Conservation (phyloP, 1,140 invertebrate species). For the Arctopsyche grandis region DNA sequence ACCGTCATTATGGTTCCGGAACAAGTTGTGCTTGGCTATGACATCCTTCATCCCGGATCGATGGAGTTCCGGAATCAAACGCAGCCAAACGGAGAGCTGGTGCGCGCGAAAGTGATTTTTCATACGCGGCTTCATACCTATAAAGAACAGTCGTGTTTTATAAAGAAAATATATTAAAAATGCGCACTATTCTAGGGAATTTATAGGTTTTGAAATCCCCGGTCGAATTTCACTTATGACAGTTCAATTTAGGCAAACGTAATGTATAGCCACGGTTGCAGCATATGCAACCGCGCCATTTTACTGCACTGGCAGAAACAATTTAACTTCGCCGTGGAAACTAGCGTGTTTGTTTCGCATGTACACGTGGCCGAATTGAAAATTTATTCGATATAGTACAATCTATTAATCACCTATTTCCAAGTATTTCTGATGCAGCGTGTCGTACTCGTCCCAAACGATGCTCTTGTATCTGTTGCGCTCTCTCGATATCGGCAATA, state of each 20-base stretch:
- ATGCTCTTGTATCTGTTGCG: conserved; percentile 84
- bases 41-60: conserved; percentile 88
- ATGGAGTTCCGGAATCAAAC: conserved; percentile 92
- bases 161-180: not conserved
- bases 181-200: not conserved
- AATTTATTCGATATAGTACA: too few species aligned
- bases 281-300: not conserved
- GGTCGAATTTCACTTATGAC: conserved; percentile 26
- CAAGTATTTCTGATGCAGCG: conserved; percentile 89
- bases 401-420: conserved; percentile 79
- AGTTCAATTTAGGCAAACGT: conserved; percentile 20
- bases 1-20: conserved; percentile 82
- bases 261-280: not conserved
- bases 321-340: not conserved
- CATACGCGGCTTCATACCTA: conserved; percentile 89
- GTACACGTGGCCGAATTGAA: not conserved
- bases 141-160: too few species aligned
- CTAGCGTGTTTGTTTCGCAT: not conserved
- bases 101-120: conserved; percentile 95
- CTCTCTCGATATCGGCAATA: conserved; percentile 81
- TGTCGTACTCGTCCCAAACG: conserved; percentile 91
- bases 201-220: not conserved
- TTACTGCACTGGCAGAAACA: not conserved
- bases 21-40: conserved; percentile 83
- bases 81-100: conserved; percentile 93